These are phyloP conservation scores for Penaeus indicus DNA, from an alignment of 1,140 invertebrate species.

Conservation along the genomic window DNA sequence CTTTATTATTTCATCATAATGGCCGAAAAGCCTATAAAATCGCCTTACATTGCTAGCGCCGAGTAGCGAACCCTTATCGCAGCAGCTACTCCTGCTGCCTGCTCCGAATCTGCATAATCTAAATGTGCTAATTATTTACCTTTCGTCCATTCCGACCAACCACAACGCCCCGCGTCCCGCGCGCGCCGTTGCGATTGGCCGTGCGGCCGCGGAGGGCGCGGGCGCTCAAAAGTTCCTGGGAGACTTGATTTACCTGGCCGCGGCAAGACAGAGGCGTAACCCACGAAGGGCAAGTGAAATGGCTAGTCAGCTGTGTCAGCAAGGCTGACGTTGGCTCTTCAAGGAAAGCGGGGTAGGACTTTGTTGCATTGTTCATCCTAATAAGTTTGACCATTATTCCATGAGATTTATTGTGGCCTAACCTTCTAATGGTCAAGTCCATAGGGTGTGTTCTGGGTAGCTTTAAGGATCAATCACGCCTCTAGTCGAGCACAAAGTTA, in stretches of 20 bases:
- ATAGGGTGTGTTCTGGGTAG: constrained; percentile 26
- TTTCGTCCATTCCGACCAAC: constrained; percentile 43
- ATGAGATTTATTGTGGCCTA: constrained; percentile 61
- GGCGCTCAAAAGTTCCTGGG: constrained; percentile 40
- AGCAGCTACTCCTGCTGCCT: constrained; percentile 31
- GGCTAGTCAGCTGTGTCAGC: background rate
- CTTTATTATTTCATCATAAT: constrained; percentile 61
- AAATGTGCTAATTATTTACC: constrained; percentile 63
- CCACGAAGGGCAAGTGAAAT: background rate
- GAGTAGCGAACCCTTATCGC: constrained; percentile 51
- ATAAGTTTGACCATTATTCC: constrained; percentile 64
- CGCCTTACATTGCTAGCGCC: constrained; percentile 26
- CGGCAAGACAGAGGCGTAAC: constrained; percentile 27
- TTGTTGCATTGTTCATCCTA: constrained; percentile 61
- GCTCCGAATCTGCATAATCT: constrained; percentile 60
- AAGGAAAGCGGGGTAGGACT: constrained; percentile 45
- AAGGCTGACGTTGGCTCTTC: background rate
- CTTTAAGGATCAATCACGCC: constrained; percentile 46
- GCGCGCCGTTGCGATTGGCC: constrained; percentile 54
- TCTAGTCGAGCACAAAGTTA: background rate
- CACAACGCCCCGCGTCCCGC: constrained; percentile 29
- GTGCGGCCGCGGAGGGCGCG: constrained; percentile 24
- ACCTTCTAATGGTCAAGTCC: constrained; percentile 51
- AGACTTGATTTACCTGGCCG: constrained; percentile 48
- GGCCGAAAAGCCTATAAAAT: constrained; percentile 59